Evolutionary conservation across 2,888 invertebrate genomes (phyloP).

Genomic region (Nebria salina): DNA sequence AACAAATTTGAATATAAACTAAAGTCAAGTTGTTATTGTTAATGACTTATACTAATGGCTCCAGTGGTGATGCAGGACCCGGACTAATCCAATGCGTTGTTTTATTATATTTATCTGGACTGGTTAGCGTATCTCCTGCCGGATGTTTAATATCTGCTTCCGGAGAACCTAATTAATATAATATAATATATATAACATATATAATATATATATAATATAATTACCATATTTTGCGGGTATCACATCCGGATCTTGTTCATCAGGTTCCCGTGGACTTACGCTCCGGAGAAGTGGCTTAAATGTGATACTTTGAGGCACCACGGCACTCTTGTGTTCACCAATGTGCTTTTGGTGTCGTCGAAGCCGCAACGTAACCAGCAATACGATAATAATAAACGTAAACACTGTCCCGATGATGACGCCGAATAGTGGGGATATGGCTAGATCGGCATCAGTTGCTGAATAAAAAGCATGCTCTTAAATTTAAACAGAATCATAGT

Average conservation of each 20-base stretch:
- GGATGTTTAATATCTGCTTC: slow-evolving; percentile 56
- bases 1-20: too few relatives aligned
- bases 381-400: slow-evolving; percentile 65
- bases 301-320: slow-evolving; percentile 57
- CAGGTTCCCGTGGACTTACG: slow-evolving; percentile 60
- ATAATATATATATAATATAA: slow-evolving; percentile 44
- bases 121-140: slow-evolving; percentile 2
- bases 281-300: slow-evolving; percentile 60
- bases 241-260: slow-evolving; percentile 77
- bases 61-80: slow-evolving; percentile 60
- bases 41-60: slow-evolving; percentile 48
- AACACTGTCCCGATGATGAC: slow-evolving; percentile 66
- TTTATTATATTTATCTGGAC: slow-evolving; percentile 28
- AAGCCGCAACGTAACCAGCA: slow-evolving; percentile 65
- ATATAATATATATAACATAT: too few relatives aligned
- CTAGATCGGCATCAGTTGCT: slow-evolving; percentile 68
- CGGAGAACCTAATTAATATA: slow-evolving; percentile 55
- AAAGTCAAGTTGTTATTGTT: too few relatives aligned
- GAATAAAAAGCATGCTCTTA: slow-evolving; percentile 49
- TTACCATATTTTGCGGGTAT: slow-evolving; percentile 80
- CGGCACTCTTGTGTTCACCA: slow-evolving; percentile 61
- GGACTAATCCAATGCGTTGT: slow-evolving; percentile 64
- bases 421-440: slow-evolving; percentile 67
- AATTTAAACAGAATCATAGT: too few relatives aligned
- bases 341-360: slow-evolving; percentile 58